Percentiles rank a stretch among this genome's conserved stretches.
Conservation (phyloP, 2,113 vertebrate genomes). For the Clinocottus analis region DNA sequence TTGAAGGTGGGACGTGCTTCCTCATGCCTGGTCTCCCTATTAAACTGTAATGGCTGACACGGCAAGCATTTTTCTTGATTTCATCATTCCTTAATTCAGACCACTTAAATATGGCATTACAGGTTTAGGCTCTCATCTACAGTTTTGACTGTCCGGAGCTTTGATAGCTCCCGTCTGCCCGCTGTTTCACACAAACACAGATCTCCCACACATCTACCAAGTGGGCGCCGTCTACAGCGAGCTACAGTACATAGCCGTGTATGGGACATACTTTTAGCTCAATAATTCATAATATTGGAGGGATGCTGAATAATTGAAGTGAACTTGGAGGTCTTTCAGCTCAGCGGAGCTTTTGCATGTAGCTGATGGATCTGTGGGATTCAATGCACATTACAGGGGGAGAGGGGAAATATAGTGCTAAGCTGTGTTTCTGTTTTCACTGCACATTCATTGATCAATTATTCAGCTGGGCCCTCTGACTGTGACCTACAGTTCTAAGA, state of each 20-base stretch:
- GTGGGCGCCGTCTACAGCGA: conserved; percentile 70
- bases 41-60: conserved; percentile 17
- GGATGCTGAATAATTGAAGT: conserved; percentile 88
- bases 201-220: conserved; percentile 67
- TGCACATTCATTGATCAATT: conserved; percentile 85
- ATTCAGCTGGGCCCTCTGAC: conserved; percentile 81
- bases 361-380: conserved; percentile 85
- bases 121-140: conserved; percentile 39
- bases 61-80: conserved; percentile 12
- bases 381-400: conserved; percentile 81
- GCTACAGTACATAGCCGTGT: conserved; percentile 73
- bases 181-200: conserved; percentile 58
- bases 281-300: conserved; percentile 87
- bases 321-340: conserved; percentile 88
- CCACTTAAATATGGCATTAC: conserved; percentile 20
- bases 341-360: conserved; percentile 83
- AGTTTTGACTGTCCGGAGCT: conserved; percentile 29
- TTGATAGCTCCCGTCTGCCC: conserved; percentile 53
- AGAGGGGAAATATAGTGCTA: conserved; percentile 84
- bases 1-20: conserved; percentile 9
- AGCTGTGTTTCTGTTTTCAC: conserved; percentile 86
- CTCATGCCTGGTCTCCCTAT: not conserved
- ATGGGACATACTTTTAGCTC: conserved; percentile 87
- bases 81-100: conserved; percentile 18
- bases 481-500: conserved; percentile 80